A percentile compares a stretch with the other conserved stretches of the same genome.
Conservation (phyloP, 2,797 vertebrate species). For the Scleropages formosus region DNA sequence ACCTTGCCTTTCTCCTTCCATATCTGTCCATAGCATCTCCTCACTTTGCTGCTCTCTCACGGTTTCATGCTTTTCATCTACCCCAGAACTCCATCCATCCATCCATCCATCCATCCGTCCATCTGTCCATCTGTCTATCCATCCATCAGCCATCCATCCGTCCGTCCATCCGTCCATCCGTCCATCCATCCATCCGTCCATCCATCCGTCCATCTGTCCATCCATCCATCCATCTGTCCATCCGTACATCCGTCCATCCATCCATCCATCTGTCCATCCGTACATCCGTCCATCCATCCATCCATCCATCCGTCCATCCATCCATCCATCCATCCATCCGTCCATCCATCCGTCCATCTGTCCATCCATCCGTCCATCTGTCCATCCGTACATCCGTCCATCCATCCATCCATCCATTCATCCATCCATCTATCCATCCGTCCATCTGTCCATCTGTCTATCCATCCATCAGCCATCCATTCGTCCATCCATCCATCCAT, state of each 20-base stretch:
- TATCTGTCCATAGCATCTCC: constrained; percentile 51
- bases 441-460: not conserved
- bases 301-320: constrained; percentile 44
- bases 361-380: constrained; percentile 39
- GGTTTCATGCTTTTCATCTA: constrained; percentile 47
- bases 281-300: too few relatives aligned
- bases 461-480: constrained; percentile 46
- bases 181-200: constrained; percentile 37
- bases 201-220: constrained; percentile 35
- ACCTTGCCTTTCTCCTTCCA: constrained; percentile 34
- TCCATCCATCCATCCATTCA: constrained; percentile 37
- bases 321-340: constrained; percentile 23
- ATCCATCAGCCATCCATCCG: not conserved
- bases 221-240: constrained; percentile 43
- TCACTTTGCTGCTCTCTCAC: not conserved
- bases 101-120: not conserved
- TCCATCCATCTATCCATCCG: too few relatives aligned
- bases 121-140: not conserved
- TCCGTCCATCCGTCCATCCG: constrained; percentile 38
- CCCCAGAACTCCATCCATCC: constrained; percentile 30
- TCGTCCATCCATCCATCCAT: not conserved
- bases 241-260: too few relatives aligned
- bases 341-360: constrained; percentile 41
- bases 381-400: too few relatives aligned
- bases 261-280: too few relatives aligned